A percentile compares a stretch with the other conserved stretches of the same genome.
phyloP scores from a whole-genome alignment of 30 jellyfish, hydroid and myxozoan genomes.

The Cassiopea andromeda region DNA sequence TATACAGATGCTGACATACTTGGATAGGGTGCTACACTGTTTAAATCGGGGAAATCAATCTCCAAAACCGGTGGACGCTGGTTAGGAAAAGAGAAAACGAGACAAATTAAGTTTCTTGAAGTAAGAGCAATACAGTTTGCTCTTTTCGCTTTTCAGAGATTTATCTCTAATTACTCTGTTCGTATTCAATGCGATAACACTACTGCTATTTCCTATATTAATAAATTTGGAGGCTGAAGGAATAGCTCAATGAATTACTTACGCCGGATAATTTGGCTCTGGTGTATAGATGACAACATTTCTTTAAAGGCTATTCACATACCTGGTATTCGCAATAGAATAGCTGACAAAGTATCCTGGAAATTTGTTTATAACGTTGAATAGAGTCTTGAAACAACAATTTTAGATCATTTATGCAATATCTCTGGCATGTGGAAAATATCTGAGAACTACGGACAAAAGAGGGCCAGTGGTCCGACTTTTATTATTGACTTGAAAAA shows the following conservation, averaged over 20 bases:
- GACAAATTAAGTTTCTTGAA: neutral
- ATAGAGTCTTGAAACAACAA: neutral
- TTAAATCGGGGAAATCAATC: neutral
- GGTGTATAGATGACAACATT: constrained; percentile 1
- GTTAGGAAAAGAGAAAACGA: neutral
- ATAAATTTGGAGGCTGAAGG: constrained; percentile 6
- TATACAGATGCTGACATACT: neutral
- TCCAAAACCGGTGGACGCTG: constrained; percentile 17
- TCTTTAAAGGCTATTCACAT: neutral
- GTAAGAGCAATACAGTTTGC: constrained; percentile 8
- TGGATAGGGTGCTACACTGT: neutral
- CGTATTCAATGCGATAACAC: neutral
- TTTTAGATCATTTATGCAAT: neutral
- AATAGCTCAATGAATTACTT: neutral
- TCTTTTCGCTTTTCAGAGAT: neutral
- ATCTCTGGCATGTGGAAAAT: neutral
- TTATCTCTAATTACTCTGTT: neutral
- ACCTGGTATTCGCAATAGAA: neutral
- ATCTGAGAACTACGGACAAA: no score
- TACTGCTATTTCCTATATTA: constrained; percentile 10
- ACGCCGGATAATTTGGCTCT: constrained; percentile 13
- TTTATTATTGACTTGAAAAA: no score
- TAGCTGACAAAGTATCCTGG: constrained; percentile 6
- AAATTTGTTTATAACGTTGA: neutral
- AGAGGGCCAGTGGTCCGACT: no score